phyloP scores from a whole-genome alignment of 2,797 vertebrate species.

The Lutjanus argentimaculatus region DNA sequence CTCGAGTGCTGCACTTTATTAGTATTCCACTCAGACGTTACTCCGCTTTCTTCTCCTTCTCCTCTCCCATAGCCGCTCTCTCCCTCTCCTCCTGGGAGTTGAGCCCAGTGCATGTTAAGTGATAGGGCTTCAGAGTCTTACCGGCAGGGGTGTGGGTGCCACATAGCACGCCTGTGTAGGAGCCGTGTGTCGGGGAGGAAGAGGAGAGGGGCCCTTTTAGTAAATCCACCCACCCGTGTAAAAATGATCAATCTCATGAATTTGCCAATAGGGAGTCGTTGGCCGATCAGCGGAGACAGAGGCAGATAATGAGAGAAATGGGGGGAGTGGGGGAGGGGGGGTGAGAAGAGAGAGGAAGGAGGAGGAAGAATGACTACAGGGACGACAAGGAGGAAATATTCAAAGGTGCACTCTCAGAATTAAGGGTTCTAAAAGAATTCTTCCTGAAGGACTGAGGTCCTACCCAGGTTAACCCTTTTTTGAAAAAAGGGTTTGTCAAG shows the following conservation, averaged over 20 bases:
- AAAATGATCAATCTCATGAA: slow-evolving; percentile 81
- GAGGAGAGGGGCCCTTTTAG: slow-evolving; percentile 50
- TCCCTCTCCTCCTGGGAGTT: slow-evolving; percentile 70
- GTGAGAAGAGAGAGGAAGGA: neutral
- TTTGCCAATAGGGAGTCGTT: slow-evolving; percentile 75
- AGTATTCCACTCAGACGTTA: slow-evolving; percentile 77
- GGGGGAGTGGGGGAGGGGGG: neutral
- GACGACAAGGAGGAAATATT: no score
- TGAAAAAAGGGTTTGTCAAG: no score
- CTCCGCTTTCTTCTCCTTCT: slow-evolving; percentile 70
- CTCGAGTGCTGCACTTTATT: slow-evolving; percentile 79
- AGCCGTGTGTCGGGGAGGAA: slow-evolving; percentile 16
- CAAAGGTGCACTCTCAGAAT: no score
- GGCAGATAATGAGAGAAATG: slow-evolving; percentile 69
- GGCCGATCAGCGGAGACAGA: slow-evolving; percentile 67
- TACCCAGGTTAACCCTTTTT: no score
- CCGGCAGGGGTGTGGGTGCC: slow-evolving; percentile 67
- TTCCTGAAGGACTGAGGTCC: no score
- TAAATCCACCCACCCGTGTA: slow-evolving; percentile 71
- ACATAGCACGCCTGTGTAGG: slow-evolving; percentile 43
- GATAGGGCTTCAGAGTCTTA: slow-evolving; percentile 75
- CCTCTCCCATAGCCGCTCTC: slow-evolving; percentile 52
- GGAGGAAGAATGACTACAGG: neutral
- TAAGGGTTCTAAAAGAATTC: no score
- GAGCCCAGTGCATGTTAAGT: slow-evolving; percentile 82